phyloP scores from a whole-genome alignment of 1,140 invertebrate genomes.

The Sycophila sp. region DNA sequence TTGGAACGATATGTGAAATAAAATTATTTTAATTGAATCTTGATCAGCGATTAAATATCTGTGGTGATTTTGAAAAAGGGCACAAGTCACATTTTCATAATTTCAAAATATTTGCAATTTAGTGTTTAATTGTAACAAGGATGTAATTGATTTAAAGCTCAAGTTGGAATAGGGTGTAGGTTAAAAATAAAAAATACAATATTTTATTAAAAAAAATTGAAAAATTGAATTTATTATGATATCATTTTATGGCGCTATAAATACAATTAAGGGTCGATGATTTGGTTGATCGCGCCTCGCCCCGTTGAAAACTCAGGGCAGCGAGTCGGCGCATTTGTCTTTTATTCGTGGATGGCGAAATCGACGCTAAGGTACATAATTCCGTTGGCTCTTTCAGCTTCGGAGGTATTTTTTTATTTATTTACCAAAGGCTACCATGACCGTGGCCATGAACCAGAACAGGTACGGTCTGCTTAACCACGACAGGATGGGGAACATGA shows the following conservation, averaged over 20 bases:
- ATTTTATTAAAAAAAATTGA: slow-evolving; percentile 2
- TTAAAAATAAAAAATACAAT: neutral
- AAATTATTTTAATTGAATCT: no score
- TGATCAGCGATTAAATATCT: no score
- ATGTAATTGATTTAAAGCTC: no score
- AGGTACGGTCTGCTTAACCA: slow-evolving; percentile 54
- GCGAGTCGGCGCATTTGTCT: neutral
- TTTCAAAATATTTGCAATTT: no score
- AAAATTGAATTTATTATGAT: slow-evolving; percentile 15
- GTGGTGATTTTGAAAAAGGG: no score
- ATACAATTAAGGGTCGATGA: slow-evolving; percentile 40
- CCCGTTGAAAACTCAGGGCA: neutral
- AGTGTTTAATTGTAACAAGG: no score
- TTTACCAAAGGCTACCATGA: neutral
- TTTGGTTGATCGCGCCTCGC: slow-evolving; percentile 6
- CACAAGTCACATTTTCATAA: no score
- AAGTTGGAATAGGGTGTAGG: neutral
- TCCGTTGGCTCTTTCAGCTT: no score
- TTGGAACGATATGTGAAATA: no score
- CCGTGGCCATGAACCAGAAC: slow-evolving; percentile 43
- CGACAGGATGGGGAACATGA: slow-evolving; percentile 52
- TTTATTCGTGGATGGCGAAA: neutral
- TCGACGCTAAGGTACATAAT: neutral
- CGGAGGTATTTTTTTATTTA: no score
- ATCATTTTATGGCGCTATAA: slow-evolving; percentile 40